Conservation (phyloP, 2,113 vertebrate genomes). For the Zosterops lateralis region DNA sequence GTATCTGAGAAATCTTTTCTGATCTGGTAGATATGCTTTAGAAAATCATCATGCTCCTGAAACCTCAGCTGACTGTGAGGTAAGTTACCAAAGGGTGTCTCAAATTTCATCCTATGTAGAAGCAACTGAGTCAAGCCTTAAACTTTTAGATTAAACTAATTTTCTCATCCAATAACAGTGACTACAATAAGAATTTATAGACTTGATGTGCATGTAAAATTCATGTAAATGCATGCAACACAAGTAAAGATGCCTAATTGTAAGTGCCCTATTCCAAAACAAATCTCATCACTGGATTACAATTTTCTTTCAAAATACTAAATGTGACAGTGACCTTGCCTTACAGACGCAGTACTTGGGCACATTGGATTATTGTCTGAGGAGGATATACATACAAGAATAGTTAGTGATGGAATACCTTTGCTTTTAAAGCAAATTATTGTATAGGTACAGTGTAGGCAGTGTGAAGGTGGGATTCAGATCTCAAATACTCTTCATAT, state of each 20-base stretch:
- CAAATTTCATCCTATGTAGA: background rate
- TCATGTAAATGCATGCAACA: background rate
- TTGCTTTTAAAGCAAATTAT: background rate
- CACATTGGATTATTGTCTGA: background rate
- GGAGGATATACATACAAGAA: background rate
- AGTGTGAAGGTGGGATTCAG: background rate
- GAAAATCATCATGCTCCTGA: background rate
- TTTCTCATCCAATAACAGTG: background rate
- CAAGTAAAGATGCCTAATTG: fast-evolving
- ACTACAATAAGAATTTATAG: background rate
- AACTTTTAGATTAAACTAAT: background rate
- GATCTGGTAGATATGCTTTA: background rate
- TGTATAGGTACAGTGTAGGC: background rate
- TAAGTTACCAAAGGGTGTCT: background rate
- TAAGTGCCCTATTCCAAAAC: background rate
- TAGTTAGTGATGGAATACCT: background rate
- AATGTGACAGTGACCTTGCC: background rate
- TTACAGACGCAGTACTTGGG: background rate
- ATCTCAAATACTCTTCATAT: background rate
- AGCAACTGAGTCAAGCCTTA: background rate
- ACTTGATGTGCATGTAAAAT: background rate
- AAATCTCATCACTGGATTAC: background rate
- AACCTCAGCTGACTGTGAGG: background rate
- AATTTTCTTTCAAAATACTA: background rate
- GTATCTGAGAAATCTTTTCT: background rate